Conservation (phyloP, 2,113 vertebrate genomes). For the Spilogale gracilis region DNA sequence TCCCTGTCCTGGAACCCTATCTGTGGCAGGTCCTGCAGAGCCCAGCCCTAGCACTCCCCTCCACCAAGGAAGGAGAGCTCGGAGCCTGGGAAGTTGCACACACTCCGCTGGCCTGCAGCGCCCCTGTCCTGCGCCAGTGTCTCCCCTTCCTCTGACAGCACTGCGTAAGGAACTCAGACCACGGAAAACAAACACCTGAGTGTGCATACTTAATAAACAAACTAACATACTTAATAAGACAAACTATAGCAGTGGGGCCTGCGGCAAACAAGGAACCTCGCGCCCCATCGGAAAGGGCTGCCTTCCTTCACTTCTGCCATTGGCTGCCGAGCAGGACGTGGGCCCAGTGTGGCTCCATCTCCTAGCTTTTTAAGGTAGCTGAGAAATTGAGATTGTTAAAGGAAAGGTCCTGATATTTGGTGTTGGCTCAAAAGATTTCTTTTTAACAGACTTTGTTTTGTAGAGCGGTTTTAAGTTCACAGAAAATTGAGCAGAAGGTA, state of each 20-base stretch:
- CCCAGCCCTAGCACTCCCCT: no score
- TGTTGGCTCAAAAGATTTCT: background rate
- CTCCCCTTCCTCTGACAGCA: background rate
- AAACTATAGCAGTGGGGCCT: background rate
- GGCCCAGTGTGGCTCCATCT: background rate
- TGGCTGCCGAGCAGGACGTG: background rate
- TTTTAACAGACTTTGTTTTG: background rate
- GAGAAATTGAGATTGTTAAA: background rate
- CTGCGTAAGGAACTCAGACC: background rate
- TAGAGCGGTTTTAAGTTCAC: background rate
- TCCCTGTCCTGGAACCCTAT: no score
- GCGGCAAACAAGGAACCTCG: rapidly evolving
- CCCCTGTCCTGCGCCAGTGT: background rate
- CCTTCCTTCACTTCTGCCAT: background rate
- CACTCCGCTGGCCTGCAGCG: rapidly evolving
- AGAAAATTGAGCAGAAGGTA: background rate
- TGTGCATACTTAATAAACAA: background rate
- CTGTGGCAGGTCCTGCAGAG: no score
- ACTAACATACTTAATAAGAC: background rate
- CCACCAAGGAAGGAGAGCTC: no score
- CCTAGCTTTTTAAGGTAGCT: background rate
- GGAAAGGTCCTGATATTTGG: background rate
- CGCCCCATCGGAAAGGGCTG: background rate
- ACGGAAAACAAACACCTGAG: background rate
- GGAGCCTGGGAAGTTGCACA: no score